Conservation (phyloP, 2,888 invertebrate species). For the Tachina grossa region DNA sequence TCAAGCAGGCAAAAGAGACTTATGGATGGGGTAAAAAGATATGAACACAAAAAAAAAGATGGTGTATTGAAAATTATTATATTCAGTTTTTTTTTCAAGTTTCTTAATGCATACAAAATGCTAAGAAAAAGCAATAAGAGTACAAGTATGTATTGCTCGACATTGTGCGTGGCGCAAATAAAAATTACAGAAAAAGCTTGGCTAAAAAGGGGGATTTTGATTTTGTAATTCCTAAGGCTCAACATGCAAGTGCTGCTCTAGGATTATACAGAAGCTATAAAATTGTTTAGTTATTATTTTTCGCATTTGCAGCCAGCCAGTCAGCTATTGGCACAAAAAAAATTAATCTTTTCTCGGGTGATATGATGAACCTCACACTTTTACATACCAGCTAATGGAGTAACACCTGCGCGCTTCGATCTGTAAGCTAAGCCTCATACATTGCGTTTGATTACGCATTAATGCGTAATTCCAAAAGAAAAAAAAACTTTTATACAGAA, state of each 20-base stretch:
- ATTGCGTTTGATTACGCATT: slow-evolving; percentile 64
- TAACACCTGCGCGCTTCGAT: slow-evolving; percentile 74
- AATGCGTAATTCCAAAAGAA: slow-evolving; percentile 51
- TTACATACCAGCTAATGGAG: slow-evolving; percentile 71
- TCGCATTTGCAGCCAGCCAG: slow-evolving; percentile 37
- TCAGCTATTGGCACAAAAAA: slow-evolving; percentile 31
- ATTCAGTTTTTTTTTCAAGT: slow-evolving; percentile 1
- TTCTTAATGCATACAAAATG: slow-evolving; percentile 11
- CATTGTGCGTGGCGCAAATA: slow-evolving; percentile 40
- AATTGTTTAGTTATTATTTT: slow-evolving; percentile 36
- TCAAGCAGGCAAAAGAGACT: slow-evolving; percentile 42
- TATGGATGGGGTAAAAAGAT: slow-evolving; percentile 29
- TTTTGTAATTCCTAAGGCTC: slow-evolving; percentile 16
- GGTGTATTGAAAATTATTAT: slow-evolving; percentile 43
- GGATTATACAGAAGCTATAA: slow-evolving; percentile 65
- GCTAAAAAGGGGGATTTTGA: slow-evolving; percentile 27
- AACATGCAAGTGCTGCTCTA: slow-evolving; percentile 28
- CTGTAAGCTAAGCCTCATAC: slow-evolving; percentile 16
- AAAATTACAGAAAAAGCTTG: neutral
- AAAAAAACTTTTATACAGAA: neutral
- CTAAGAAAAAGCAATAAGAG: slow-evolving; percentile 42
- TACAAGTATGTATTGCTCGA: slow-evolving; percentile 23
- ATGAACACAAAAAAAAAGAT: neutral
- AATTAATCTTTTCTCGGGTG: slow-evolving; percentile 42
- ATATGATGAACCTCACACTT: slow-evolving; percentile 68